Evolutionary conservation across 2,888 invertebrate species (phyloP), one percentile per base, ranked within the genome.

Genomic region (Megaustenia siamemsis): DNA sequence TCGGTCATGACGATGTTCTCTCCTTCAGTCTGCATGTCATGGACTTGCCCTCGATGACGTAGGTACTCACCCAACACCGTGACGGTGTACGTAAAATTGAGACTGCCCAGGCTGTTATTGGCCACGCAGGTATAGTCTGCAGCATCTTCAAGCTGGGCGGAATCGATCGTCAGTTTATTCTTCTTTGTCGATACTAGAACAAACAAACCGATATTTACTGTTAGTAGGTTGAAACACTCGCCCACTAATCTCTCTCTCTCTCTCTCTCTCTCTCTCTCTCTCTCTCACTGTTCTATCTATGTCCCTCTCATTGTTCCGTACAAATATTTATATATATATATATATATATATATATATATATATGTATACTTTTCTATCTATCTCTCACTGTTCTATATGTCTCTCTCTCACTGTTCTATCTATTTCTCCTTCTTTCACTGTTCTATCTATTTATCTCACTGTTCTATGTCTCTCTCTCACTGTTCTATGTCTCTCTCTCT

Each of bases 81-180:
- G 24, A 88, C 63, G 21, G 75, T 71, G 69, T 82, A 88, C 0
- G 87, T 87, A 82, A 82, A 84, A 56, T 86, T 71, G n/a, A 88
- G 73, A n/a, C 75, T 63, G 18, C 88, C 88, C 0, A 68, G 68
- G 24, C 77, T 68, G 78, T 87, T 88, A 45, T 80, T 66, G 15
- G 86, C 86, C 12, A 77, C 38, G 69, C 88, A 88, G 3, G 86
- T 86, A 81, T 88, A 88, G 66, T 83, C 79, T 6, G 86, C 84
- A 24, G 84, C 63, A 80, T 88, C 88, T 1, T 43, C 60, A 18
- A 82, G 60, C 28, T 78, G 40, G 12, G 66, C 63, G 10, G 84
- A 76, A 60, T 83, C 60, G 12, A 88, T 83, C 35, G 66, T 83
- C 4, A 88, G 84, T 18, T 80, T 84, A 76, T 75, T 80, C 82